Conservation (phyloP, 2,797 vertebrate species). For the Eupleurogrammus muticus region DNA sequence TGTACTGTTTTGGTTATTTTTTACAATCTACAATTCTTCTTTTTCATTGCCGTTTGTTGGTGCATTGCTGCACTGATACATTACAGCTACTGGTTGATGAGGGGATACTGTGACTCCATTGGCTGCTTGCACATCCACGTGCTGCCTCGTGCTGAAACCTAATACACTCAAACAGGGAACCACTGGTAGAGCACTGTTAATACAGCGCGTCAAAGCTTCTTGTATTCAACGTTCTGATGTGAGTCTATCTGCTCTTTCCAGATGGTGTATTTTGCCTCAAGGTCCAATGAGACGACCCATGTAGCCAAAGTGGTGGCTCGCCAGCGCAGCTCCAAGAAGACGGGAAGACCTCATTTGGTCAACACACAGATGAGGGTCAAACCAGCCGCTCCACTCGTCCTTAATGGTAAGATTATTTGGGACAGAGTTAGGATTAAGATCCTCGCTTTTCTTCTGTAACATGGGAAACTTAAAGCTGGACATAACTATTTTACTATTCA, state of each 20-base stretch:
- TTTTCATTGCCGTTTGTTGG: too few species aligned
- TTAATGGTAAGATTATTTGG: slow-evolving; percentile 84
- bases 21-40: too few species aligned
- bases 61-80: too few species aligned
- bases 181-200: neutral
- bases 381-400: slow-evolving; percentile 83
- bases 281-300: slow-evolving; percentile 83
- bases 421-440: neutral
- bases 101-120: too few species aligned
- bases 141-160: too few species aligned
- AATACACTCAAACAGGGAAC: too few species aligned
- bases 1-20: too few species aligned
- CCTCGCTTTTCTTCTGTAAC: neutral
- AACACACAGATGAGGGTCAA: slow-evolving; percentile 96
- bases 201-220: neutral
- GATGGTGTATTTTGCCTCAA: slow-evolving; percentile 86
- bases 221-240: neutral
- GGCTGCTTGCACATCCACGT: too few species aligned
- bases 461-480: neutral
- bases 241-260: slow-evolving; percentile 37
- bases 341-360: slow-evolving; percentile 87
- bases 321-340: slow-evolving; percentile 91
- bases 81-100: too few species aligned
- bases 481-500: neutral
- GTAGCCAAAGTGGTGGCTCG: slow-evolving; percentile 91